These are phyloP conservation scores for Lepidostoma basale DNA, from an alignment of 1,140 invertebrate species.

Conservation along the genomic window DNA sequence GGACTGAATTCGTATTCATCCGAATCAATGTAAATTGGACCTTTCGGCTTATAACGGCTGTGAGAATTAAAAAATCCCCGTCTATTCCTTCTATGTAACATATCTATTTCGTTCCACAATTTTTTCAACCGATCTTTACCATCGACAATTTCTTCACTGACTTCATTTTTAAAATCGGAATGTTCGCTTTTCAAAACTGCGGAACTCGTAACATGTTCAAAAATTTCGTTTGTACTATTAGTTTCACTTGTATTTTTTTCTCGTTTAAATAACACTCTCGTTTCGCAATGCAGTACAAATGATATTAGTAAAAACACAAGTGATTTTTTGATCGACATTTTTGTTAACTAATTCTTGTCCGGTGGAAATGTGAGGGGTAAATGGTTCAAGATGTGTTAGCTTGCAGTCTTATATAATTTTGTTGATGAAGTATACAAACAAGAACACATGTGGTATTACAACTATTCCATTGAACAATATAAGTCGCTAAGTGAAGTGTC, in stretches of 20 bases:
- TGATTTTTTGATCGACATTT: not conserved
- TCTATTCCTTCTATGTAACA: constrained; percentile 10
- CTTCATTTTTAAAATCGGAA: too few relatives aligned
- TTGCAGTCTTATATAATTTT: constrained; percentile 31
- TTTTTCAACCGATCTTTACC: not conserved
- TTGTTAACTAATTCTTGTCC: constrained; percentile 3
- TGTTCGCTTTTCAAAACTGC: too few relatives aligned
- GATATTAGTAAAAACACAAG: not conserved
- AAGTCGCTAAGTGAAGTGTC: not conserved
- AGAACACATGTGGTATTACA: constrained; percentile 5
- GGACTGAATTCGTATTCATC: constrained; percentile 29
- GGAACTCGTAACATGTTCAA: too few relatives aligned
- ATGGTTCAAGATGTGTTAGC: not conserved
- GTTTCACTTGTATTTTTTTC: not conserved
- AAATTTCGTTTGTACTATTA: not conserved
- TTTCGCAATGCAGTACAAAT: constrained; percentile 14
- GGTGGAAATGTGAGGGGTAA: constrained; percentile 19
- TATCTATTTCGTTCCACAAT: not conserved
- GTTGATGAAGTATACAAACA: constrained; percentile 8
- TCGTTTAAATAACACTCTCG: not conserved
- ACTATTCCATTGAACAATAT: not conserved
- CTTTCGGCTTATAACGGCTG: not conserved
- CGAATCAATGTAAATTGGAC: constrained; percentile 14
- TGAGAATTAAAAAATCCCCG: constrained; percentile 22
- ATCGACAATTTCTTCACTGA: too few relatives aligned